A percentile compares a stretch with the other conserved stretches of the same genome.
phyloP scores from a whole-genome alignment of 2,888 invertebrate species.

The Vesta saturnalis region DNA sequence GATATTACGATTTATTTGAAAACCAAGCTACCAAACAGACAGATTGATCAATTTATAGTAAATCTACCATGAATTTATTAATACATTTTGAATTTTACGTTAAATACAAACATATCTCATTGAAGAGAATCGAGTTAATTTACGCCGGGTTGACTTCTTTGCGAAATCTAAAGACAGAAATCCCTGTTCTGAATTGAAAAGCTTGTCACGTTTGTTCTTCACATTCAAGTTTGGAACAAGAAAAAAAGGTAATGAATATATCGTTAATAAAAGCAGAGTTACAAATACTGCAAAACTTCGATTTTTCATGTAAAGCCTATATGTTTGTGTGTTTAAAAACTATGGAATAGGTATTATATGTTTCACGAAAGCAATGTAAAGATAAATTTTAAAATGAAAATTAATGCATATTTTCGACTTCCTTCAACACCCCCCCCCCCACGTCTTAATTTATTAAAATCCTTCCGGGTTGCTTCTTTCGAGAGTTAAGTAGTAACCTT shows the following conservation, averaged over 20 bases:
- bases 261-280: background rate
- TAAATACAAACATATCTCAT: slow-evolving; percentile 15
- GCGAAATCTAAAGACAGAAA: slow-evolving; percentile 10
- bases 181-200: slow-evolving; percentile 21
- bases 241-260: no score
- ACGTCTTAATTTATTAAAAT: no score
- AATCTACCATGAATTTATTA: slow-evolving; percentile 17
- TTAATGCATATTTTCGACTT: no score
- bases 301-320: background rate
- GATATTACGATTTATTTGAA: slow-evolving; percentile 18
- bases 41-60: slow-evolving; percentile 19
- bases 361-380: background rate
- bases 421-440: no score
- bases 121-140: slow-evolving; percentile 18
- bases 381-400: background rate
- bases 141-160: slow-evolving; percentile 17
- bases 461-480: no score
- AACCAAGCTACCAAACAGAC: slow-evolving; percentile 16
- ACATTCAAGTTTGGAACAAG: no score
- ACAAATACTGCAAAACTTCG: background rate
- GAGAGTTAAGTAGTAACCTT: no score
- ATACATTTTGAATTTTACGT: background rate
- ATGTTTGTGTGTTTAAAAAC: background rate
- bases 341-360: background rate
- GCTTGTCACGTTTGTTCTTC: no score